Base-by-base conservation (phyloP, 2,888 invertebrate species). In the Adelognathus sp. region DNA sequence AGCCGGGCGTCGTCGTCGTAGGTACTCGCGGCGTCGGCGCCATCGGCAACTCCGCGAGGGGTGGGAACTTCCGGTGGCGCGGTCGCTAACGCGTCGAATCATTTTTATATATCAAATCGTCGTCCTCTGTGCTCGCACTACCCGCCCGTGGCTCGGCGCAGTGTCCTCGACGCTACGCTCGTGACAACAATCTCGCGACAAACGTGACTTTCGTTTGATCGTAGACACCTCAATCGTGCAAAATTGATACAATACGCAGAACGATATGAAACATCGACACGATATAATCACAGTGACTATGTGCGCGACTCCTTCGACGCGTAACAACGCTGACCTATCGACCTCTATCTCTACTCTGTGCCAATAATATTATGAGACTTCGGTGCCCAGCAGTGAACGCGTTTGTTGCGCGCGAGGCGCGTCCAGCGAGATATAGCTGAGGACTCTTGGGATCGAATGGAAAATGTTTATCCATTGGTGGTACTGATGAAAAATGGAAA, bases 1-100 rank as follows among this genome's bases (percentile, higher is more conserved):
- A 31, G 41, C 61, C 61, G 61, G 61, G 61, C 61, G 61, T 63
- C 61, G 61, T 27, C 61, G 44, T 46, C 61, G 61, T n/a, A n/a
- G n/a, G n/a, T n/a, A n/a, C n/a, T n/a, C n/a, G n/a, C n/a, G n/a
- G 41, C 27, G 36, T 58, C 60, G 60, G 2, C 60, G 58, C 21
- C 52, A 11, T 7, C 52, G n/a, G 14, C 52, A 31, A 14, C 46
- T 46, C 46, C 11, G 21, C 46, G 2, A 46, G n/a, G 21, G 39
- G 36, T 14, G 2, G 39, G 24, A 14, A 39, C 39, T 63, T 63
- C 44, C 16, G 29, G 31, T 11, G 61, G 61, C 44, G 61, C 61
- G 61, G 44, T 18, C 18, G 44, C 29, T 41, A 21, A 7, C 16
- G 61, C 61, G 61, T 44, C 44, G 44, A 29, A 4, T 44, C 27